Evolutionary conservation across 1,140 invertebrate genomes (phyloP), one percentile per base, ranked within the genome.

Genomic region (Drosophila murphyi): DNA sequence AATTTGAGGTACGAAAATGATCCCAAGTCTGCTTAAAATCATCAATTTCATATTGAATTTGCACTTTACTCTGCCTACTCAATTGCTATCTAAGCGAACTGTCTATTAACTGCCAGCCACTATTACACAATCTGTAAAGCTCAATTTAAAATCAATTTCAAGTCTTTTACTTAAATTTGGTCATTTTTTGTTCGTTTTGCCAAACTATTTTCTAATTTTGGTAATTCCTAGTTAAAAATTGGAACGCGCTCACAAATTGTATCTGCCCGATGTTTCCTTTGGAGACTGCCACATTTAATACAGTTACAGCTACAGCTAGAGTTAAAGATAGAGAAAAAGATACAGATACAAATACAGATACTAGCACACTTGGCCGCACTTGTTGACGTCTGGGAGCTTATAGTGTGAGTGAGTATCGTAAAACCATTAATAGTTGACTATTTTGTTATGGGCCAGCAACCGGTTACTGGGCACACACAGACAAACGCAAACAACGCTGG

Each of bases 341-440:
- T 64, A 56, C 41, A 35, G 29, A 47, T 43, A 50, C 34, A 57
- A 32, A 57, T 56, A 31, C 54, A 59, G 34, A 41, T 59, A 34
- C 31, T 54, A 39, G 41, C 28, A 41, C 28, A 51, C 39, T 39
- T 35, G 41, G 47, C 47, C 35, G 72, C 72, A 63, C 72, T 74
- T 74, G 72, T 57, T 74, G 56, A 50, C 37, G 56, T 54, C 20
- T 37, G 69, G 31, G 31, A 54, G 43, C 48, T 39, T 37, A 20
- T 62, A 20, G 55, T 60, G 64, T 68, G 63, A 54, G 71, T 69
- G 77, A 74, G 61, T 87, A 87, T 75, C 83, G 83, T 73, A 81
- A 87, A 88, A 72, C 73, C 83, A 87, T 80, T 87, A 83, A 88
- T 83, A 80, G 76, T 72, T 80, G 80, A 82, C 83, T 88, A 78